These are phyloP conservation scores for Sinhomidia bicolor DNA, from an alignment of 2,888 invertebrate genomes.

Conservation along the genomic window DNA sequence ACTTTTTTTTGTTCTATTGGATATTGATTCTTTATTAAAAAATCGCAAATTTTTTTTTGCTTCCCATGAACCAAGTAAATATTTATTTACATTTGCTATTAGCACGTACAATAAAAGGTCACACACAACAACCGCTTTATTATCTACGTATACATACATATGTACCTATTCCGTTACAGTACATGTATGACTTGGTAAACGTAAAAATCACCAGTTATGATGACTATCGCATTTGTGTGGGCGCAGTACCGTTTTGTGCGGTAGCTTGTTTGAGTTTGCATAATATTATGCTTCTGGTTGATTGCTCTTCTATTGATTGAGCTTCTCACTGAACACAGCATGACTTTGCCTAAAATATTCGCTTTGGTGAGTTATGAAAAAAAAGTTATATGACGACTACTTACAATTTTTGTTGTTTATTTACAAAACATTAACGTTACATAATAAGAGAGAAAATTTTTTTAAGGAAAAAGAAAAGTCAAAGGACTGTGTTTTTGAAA, in stretches of 20 bases:
- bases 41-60: neutral
- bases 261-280: neutral
- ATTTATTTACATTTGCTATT: no score
- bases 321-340: neutral
- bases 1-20: neutral
- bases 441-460: neutral
- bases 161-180: neutral
- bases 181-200: neutral
- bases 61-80: neutral
- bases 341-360: neutral
- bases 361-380: conserved; percentile 17
- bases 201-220: neutral
- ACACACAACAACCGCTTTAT: neutral
- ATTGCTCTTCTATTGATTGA: conserved; percentile 12
- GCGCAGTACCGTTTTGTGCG: conserved; percentile 28
- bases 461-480: neutral
- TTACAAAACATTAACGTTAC: neutral
- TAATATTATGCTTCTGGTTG: conserved; percentile 23
- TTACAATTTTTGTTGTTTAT: neutral
- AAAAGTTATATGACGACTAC: no score
- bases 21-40: neutral
- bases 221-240: conserved; percentile 15
- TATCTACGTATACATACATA: neutral
- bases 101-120: no score
- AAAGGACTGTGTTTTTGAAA: neutral